Evolutionary conservation across 2,113 vertebrate genomes (phyloP).

Genomic region (Hassar affinis): DNA sequence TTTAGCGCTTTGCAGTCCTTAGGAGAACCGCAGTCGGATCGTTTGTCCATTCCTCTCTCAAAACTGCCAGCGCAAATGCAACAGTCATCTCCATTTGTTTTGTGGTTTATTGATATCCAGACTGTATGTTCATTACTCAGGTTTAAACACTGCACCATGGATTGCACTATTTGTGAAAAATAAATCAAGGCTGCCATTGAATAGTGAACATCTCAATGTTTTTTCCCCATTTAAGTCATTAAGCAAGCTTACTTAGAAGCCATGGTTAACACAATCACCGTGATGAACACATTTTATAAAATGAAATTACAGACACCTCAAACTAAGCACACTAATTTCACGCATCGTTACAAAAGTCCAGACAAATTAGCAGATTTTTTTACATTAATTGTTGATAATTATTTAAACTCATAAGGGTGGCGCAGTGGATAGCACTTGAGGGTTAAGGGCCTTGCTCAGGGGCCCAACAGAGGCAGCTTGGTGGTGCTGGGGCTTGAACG

Average conservation of each 20-base stretch:
- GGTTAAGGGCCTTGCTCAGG: too few relatives aligned
- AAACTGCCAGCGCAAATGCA: background rate
- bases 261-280: background rate
- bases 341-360: background rate
- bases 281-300: background rate
- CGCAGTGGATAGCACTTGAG: too few relatives aligned
- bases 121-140: conserved; percentile 1
- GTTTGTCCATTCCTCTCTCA: background rate
- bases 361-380: background rate
- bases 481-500: too few relatives aligned
- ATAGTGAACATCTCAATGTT: background rate
- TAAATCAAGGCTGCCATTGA: background rate
- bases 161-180: background rate
- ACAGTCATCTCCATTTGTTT: background rate
- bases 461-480: too few relatives aligned
- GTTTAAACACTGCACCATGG: background rate
- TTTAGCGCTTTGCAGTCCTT: conserved; percentile 1
- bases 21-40: background rate
- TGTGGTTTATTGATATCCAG: conserved; percentile 1
- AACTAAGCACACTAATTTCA: background rate
- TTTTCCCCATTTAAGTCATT: background rate
- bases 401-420: background rate
- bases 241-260: background rate
- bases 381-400: background rate
- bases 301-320: background rate